Evolutionary conservation across 1,140 invertebrate genomes (phyloP).

Genomic region (Drosophila obscura): DNA sequence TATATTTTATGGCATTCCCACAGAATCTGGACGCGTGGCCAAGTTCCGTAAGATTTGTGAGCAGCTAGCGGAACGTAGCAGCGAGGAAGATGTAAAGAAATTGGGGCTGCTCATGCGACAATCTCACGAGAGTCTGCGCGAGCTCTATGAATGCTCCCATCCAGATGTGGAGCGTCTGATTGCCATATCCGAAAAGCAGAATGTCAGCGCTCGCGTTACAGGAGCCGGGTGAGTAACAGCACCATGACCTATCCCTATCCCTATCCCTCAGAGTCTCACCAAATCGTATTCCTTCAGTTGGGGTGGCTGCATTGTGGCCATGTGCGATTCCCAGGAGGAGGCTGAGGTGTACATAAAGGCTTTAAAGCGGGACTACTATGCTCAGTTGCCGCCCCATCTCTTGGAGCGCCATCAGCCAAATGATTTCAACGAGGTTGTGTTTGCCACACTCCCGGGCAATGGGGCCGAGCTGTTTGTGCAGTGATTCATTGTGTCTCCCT

Average conservation of each 20-base stretch:
- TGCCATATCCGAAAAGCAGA: constrained; percentile 88
- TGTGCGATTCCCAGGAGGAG: constrained; percentile 88
- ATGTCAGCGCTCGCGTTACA: constrained; percentile 94
- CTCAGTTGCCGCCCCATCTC: constrained; percentile 83
- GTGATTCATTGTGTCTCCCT: constrained; percentile 35
- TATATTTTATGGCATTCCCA: constrained; percentile 32
- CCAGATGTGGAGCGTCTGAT: constrained; percentile 94
- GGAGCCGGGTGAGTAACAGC: constrained; percentile 90
- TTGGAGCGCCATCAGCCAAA: constrained; percentile 70
- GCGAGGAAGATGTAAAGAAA: constrained; percentile 61
- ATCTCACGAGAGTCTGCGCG: constrained; percentile 93
- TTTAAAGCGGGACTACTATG: constrained; percentile 89
- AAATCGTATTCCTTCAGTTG: constrained; percentile 87
- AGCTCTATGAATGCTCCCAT: constrained; percentile 97
- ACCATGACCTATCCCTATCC: background rate
- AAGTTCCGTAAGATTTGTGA: constrained; percentile 87
- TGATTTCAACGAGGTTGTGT: constrained; percentile 85
- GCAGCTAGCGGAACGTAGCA: constrained; percentile 55
- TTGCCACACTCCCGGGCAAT: constrained; percentile 85
- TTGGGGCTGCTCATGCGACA: constrained; percentile 94
- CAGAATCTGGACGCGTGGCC: constrained; percentile 92
- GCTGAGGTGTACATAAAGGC: constrained; percentile 89
- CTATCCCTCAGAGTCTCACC: background rate
- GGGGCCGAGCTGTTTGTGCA: constrained; percentile 84
- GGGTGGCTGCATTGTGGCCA: constrained; percentile 97